Percentiles rank a stretch among this genome's conserved stretches.
These are phyloP conservation scores for Callimorpha dominula DNA, from an alignment of 2,888 invertebrate species.

Conservation along the genomic window DNA sequence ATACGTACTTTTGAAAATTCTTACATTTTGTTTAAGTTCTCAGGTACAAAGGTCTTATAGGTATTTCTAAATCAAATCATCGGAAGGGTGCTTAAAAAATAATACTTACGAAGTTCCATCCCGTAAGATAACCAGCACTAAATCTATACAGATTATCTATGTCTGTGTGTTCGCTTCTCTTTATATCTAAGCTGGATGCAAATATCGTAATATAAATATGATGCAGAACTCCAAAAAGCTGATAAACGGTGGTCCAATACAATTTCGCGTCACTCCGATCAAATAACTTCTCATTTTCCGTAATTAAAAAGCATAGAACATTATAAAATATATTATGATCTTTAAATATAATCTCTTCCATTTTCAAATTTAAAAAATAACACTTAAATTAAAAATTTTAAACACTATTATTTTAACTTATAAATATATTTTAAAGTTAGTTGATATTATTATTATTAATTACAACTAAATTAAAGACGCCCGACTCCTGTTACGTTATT, in stretches of 20 bases:
- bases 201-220: constrained; percentile 61
- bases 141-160: constrained; percentile 64
- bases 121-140: constrained; percentile 67
- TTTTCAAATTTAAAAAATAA: constrained; percentile 39
- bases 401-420: constrained; percentile 8
- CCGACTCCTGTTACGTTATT: constrained; percentile 27
- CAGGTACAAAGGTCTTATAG: too few relatives aligned
- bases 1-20: too few relatives aligned
- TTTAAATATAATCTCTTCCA: constrained; percentile 71
- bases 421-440: constrained; percentile 7
- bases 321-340: constrained; percentile 77
- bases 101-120: constrained; percentile 80
- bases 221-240: constrained; percentile 63
- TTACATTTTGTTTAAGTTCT: too few relatives aligned
- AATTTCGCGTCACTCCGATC: constrained; percentile 72
- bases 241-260: constrained; percentile 76
- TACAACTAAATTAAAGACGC: constrained; percentile 30
- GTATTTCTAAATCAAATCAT: too few relatives aligned
- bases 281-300: constrained; percentile 78
- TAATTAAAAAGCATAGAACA: constrained; percentile 74
- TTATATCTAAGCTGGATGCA: constrained; percentile 57
- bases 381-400: constrained; percentile 11
- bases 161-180: constrained; percentile 42
- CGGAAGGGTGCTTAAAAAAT: background rate
- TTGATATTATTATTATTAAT: background rate